Evolutionary conservation across 2,888 invertebrate genomes (phyloP).

Genomic region (Incurvaria masculella): DNA sequence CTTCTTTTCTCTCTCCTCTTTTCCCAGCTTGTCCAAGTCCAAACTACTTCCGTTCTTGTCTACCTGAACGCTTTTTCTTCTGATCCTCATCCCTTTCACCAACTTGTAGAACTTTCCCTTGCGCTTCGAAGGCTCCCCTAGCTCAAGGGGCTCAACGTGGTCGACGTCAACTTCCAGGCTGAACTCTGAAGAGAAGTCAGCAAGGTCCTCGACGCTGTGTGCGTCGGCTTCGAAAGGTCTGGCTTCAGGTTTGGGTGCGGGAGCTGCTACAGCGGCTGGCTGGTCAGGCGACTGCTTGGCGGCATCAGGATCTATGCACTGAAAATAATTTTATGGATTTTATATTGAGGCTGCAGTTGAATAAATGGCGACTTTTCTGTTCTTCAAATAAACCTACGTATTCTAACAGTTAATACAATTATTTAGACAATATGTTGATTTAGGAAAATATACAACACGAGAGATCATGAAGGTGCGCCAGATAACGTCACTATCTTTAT

Average conservation of each 20-base stretch:
- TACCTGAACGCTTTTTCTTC: constrained; percentile 48
- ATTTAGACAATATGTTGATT: no score
- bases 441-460: no score
- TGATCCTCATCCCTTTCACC: constrained; percentile 49
- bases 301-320: constrained; percentile 48
- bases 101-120: constrained; percentile 46
- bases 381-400: no score
- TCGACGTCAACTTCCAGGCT: constrained; percentile 49
- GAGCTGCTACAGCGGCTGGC: constrained; percentile 38
- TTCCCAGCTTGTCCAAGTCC: constrained; percentile 30
- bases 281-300: constrained; percentile 25
- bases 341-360: no score
- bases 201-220: constrained; percentile 47
- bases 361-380: no score
- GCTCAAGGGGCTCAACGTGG: constrained; percentile 33
- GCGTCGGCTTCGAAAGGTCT: constrained; percentile 32
- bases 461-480: no score
- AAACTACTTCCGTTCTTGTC: constrained; percentile 18
- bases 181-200: constrained; percentile 50
- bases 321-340: no score
- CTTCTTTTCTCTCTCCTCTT: constrained; percentile 33
- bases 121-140: constrained; percentile 36
- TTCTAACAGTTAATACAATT: no score
- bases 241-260: constrained; percentile 34
- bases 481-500: no score